Evolutionary conservation across 2,888 invertebrate genomes (phyloP).

Genomic region (Zootermopsis nevadensis): DNA sequence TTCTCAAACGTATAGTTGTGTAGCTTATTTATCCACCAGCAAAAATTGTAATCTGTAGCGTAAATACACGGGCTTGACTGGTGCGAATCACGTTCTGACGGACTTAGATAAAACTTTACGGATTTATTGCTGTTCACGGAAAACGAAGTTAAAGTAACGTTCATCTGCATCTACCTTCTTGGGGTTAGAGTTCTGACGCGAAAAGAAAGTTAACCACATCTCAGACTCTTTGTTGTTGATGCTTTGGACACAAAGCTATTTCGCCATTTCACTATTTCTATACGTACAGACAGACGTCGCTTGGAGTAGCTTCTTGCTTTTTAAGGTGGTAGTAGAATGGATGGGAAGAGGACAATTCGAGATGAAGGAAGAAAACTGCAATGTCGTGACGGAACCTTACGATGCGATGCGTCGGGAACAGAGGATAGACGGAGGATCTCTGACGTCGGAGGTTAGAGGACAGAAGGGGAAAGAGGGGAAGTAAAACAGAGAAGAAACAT

Average conservation of each 20-base stretch:
- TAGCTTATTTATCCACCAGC: no score
- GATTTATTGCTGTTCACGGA: no score
- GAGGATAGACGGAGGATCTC: not conserved
- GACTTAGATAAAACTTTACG: no score
- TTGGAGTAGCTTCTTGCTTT: not conserved
- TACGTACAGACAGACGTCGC: not conserved
- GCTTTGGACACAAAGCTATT: not conserved
- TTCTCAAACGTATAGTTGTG: no score
- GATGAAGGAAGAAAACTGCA: not conserved
- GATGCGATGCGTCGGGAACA: not conserved
- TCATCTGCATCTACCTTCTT: not conserved
- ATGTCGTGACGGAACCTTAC: constrained; percentile 1
- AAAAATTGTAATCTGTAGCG: no score
- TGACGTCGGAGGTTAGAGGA: not conserved
- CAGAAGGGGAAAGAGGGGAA: not conserved
- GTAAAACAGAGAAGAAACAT: constrained; percentile 25
- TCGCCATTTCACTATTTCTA: constrained; percentile 15
- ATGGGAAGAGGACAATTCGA: not conserved
- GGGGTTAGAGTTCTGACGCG: not conserved
- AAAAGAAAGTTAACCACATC: constrained; percentile 1
- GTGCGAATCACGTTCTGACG: no score
- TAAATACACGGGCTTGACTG: no score
- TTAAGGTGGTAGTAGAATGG: not conserved
- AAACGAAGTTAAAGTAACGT: not conserved
- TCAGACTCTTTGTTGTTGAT: not conserved